Evolutionary conservation across 2,888 invertebrate genomes (phyloP), one percentile per base, ranked within the genome.

Genomic region (Ophioninae sp.): DNA sequence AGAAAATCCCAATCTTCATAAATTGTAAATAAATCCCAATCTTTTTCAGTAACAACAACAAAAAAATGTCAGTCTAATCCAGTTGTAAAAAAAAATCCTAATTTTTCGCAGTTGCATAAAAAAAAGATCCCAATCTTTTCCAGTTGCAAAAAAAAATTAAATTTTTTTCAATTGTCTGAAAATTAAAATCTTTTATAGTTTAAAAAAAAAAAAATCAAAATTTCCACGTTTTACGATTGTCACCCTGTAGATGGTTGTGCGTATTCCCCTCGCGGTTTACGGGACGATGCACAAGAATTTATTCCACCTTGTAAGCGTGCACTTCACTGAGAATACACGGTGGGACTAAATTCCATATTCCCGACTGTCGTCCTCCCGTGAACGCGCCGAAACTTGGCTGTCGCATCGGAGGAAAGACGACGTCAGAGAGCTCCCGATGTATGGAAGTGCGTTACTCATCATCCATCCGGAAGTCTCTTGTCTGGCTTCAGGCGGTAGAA

Each of bases 401-500:
- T 69, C 68, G 75, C 39, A 67, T 83, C 67, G 71, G 51, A 51
- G 51, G 13, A 51, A 39, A 59, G 78, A 65, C 17, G 65, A 79
- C 75, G 82, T 58, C 58, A 59, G 39, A 41, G 59, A 5, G 65
- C 61, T 51, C 3, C 39, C 59, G 30, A 44, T 41, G 61, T 44
- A 44, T 59, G 68, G n/a, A 30, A 67, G 20, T 20, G 41, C 61
- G 41, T 56, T 59, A 72, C 67, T 64, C 76, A 39, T 61, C 74
- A 75, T 76, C 63, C 80, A 41, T 13, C 22, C 39, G 69, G 68
- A 61, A 68, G 77, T 77, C 68, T 77, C 72, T 74, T 68, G 77
- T 59, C 64, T 76, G 69, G 79, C 82, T 82, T 72, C 67, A 63
- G 79, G 81, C 69, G 39, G 76, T 69, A 39, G 69, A 81, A 79